These are phyloP conservation scores for Drepana falcataria DNA, from an alignment of 2,888 invertebrate genomes.

Conservation along the genomic window DNA sequence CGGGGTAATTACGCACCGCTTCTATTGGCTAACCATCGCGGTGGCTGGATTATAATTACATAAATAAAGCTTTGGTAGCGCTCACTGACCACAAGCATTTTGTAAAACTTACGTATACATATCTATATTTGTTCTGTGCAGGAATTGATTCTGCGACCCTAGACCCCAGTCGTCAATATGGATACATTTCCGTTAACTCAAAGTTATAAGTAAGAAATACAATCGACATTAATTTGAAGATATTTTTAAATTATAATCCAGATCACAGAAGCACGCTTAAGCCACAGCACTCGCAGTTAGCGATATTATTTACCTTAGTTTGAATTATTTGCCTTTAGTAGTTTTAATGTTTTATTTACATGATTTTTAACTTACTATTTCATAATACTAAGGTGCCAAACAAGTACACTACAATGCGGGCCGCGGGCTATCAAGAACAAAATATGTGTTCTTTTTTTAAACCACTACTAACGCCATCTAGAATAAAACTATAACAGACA, in stretches of 20 bases:
- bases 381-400: too few species aligned
- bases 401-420: too few species aligned
- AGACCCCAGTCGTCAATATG: background rate
- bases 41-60: slow-evolving; percentile 1
- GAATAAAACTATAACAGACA: too few species aligned
- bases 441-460: too few species aligned
- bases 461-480: too few species aligned
- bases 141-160: too few species aligned
- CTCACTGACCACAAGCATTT: background rate
- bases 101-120: too few species aligned
- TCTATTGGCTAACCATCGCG: slow-evolving; percentile 34
- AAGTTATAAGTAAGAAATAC: background rate
- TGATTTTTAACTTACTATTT: too few species aligned
- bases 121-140: too few species aligned
- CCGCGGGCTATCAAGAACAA: too few species aligned
- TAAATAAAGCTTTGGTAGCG: too few species aligned
- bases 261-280: background rate
- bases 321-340: background rate
- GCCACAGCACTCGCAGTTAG: background rate
- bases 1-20: slow-evolving; percentile 71
- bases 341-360: too few species aligned
- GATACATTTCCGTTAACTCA: background rate
- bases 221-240: background rate
- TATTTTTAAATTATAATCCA: background rate
- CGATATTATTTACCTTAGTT: background rate